Conservation (phyloP, 2,113 vertebrate species). For the Syrrhaptes paradoxus region DNA sequence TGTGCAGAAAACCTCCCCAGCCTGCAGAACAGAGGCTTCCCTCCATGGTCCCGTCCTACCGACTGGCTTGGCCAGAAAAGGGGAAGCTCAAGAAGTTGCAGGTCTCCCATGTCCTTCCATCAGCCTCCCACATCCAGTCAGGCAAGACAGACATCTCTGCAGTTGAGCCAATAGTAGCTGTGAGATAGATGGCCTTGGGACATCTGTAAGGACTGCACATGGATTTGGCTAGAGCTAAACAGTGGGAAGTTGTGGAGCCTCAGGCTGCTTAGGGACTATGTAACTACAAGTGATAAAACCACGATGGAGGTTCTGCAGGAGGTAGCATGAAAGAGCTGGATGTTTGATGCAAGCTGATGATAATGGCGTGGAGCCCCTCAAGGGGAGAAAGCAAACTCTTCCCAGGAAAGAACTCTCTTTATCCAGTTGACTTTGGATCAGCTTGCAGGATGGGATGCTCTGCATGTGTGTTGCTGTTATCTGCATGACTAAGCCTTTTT, state of each 20-base stretch:
- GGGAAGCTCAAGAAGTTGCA: slow-evolving; percentile 47
- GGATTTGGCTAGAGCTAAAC: background rate
- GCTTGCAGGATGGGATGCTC: background rate
- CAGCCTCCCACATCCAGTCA: slow-evolving; percentile 70
- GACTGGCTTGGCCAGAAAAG: slow-evolving; percentile 69
- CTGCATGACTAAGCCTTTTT: background rate
- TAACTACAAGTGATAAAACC: background rate
- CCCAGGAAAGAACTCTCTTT: background rate
- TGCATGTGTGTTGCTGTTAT: background rate
- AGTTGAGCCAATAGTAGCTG: slow-evolving; percentile 82
- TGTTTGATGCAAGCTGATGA: background rate
- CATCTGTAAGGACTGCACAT: no score
- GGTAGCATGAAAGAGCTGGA: background rate
- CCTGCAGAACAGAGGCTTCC: slow-evolving; percentile 28
- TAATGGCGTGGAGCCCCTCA: background rate
- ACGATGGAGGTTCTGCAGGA: background rate
- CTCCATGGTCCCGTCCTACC: slow-evolving; percentile 73
- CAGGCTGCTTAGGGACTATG: background rate
- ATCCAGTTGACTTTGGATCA: background rate
- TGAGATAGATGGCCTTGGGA: slow-evolving; percentile 63
- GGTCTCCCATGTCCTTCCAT: slow-evolving; percentile 69
- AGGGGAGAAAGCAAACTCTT: background rate
- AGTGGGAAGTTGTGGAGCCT: background rate
- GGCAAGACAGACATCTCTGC: slow-evolving; percentile 84
- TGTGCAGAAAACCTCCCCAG: slow-evolving; percentile 77